Evolutionary conservation across 2,113 vertebrate species (phyloP), one percentile per base, ranked within the genome.

Genomic region (Gymnorhina tibicen): DNA sequence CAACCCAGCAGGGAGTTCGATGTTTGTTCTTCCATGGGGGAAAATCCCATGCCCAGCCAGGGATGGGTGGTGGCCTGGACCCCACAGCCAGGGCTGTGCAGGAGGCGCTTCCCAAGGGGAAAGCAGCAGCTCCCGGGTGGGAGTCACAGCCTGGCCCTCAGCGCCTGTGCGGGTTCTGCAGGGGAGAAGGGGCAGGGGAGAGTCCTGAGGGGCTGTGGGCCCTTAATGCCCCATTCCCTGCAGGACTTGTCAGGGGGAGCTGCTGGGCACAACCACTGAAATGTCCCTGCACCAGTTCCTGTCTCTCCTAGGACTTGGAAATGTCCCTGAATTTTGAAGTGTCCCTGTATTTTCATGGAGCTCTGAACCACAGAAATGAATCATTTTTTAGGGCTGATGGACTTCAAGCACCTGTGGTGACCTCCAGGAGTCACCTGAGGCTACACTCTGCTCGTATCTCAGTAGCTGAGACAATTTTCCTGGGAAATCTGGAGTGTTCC

Each of bases 321-420:
- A 11, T 4, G 7, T n/a, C 22, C 9, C 33, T 18, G 13, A 14
- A 17, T 22, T 69, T 12, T 9, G 7, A 16, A 3, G 28, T 10
- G 17, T 28, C 13, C 7, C 24, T 19, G 7, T 2, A 4, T 27
- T 42, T 23, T 35, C 30, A 2, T 17, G 41, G 62, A 67, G 37
- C 27, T 60, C 15, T 13, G 37, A 12, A 50, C 33, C 42, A 23
- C 39, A 21, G 30, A 37, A 60, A 8, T 16, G 1, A 56, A 20
- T 9, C 2, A 1, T 16, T 44, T 33, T 21, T 7, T 39, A 18
- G 63, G 2, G 0, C 28, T 50, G 58, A 4, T 21, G 35, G 73
- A 35, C 39, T 59, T 41, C 3, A 11, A 15, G 17, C 32, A 9
- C 17, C 59, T 9, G 0, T 35, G 1, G 0, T 0, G 4, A 16